Percentiles rank a stretch among this genome's conserved stretches.
phyloP scores from a whole-genome alignment of 2,888 invertebrate species.

The Dryococelus australis region DNA sequence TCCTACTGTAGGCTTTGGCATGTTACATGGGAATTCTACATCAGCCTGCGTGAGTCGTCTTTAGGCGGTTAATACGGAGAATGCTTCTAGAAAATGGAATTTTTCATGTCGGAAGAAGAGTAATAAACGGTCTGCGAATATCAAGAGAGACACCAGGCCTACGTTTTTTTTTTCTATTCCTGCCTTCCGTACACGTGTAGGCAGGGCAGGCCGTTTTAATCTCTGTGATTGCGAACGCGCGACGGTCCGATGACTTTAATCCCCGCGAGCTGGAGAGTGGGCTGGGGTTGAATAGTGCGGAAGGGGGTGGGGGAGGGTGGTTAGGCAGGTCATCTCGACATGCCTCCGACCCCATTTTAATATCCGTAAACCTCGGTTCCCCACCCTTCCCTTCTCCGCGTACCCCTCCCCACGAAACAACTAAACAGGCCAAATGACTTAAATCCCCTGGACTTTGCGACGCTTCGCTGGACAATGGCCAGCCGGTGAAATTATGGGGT shows the following conservation, averaged over 20 bases:
- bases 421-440: slow-evolving; percentile 25
- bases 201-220: background rate
- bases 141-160: background rate
- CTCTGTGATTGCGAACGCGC: slow-evolving; percentile 2
- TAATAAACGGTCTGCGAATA: background rate
- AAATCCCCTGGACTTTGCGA: slow-evolving; percentile 26
- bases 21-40: no score
- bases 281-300: background rate
- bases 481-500: background rate
- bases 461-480: slow-evolving; percentile 24
- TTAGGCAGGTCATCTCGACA: background rate
- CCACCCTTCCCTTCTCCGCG: background rate
- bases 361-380: slow-evolving; percentile 11
- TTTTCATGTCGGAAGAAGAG: background rate
- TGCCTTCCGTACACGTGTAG: background rate
- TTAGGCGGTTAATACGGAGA: no score
- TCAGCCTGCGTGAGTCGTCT: no score
- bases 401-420: slow-evolving; percentile 34
- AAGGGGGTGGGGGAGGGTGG: background rate
- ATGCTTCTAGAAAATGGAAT: no score
- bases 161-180: background rate
- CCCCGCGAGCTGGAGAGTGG: background rate
- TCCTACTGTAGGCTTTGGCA: no score
- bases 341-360: slow-evolving; percentile 20
- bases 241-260: slow-evolving; percentile 16